These are phyloP conservation scores for Rutilus rutilus DNA, from an alignment of 2,113 vertebrate genomes.

Conservation along the genomic window DNA sequence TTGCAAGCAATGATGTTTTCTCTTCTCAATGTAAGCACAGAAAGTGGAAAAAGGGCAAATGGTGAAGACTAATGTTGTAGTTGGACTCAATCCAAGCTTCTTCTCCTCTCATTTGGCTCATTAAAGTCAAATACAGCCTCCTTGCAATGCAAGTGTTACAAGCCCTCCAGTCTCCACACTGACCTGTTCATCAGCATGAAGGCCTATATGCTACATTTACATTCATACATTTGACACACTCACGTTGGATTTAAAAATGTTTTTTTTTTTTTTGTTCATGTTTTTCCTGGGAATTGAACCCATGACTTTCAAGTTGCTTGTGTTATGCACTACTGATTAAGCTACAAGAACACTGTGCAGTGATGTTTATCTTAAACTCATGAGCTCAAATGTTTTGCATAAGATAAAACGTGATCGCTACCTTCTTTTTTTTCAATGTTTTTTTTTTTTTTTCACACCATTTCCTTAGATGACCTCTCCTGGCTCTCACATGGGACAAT, in stretches of 20 bases:
- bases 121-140: slow-evolving; percentile 33
- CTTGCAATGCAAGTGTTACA: slow-evolving; percentile 22
- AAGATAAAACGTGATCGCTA: not conserved
- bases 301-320: not conserved
- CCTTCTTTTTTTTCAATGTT: not conserved
- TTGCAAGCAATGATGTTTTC: slow-evolving; percentile 45
- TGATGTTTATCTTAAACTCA: slow-evolving; percentile 4
- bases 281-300: not conserved
- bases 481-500: slow-evolving; percentile 4
- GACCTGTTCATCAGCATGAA: slow-evolving; percentile 21
- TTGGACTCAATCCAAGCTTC: slow-evolving; percentile 45
- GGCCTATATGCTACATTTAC: slow-evolving; percentile 2
- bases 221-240: slow-evolving; percentile 16
- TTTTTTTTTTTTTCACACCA: not conserved
- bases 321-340: not conserved
- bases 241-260: not conserved
- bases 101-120: slow-evolving; percentile 44
- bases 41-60: slow-evolving; percentile 39
- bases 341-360: not conserved
- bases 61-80: slow-evolving; percentile 52
- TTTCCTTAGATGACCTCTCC: slow-evolving; percentile 44
- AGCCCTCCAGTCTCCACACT: slow-evolving; percentile 22
- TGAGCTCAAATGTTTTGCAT: not conserved
- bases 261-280: not conserved
- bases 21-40: slow-evolving; percentile 49